Percentiles rank a stretch among this genome's conserved stretches.
Conservation (phyloP, 2,888 invertebrate genomes). For the Polymixis flavicincta region DNA sequence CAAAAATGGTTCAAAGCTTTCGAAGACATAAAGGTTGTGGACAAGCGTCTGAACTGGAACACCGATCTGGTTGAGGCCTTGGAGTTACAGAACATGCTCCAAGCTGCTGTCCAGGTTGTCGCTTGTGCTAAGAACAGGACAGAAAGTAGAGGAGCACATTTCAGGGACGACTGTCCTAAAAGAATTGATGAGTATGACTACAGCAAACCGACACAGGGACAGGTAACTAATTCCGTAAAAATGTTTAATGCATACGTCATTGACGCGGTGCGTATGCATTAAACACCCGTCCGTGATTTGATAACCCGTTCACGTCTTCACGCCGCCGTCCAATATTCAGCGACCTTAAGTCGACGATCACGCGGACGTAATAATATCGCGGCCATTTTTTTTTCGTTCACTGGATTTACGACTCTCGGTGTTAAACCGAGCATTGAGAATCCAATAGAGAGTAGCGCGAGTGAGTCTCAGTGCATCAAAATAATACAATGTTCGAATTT, state of each 20-base stretch:
- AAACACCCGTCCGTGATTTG: neutral
- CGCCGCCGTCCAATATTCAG: neutral
- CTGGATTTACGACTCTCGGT: too few relatives aligned
- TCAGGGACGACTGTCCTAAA: slow-evolving; percentile 97
- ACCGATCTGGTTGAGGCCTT: slow-evolving; percentile 98
- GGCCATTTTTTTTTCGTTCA: too few relatives aligned
- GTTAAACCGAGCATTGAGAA: too few relatives aligned
- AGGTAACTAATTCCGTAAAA: too few relatives aligned
- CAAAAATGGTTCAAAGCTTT: slow-evolving; percentile 93
- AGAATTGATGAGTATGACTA: slow-evolving; percentile 98
- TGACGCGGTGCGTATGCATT: neutral
- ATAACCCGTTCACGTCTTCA: neutral
- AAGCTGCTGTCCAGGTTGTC: slow-evolving; percentile 96
- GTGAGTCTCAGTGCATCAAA: too few relatives aligned
- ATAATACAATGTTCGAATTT: too few relatives aligned
- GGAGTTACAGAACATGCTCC: slow-evolving; percentile 98
- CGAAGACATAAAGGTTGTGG: slow-evolving; percentile 94
- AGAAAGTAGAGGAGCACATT: slow-evolving; percentile 99
- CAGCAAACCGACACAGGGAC: slow-evolving; percentile 95
- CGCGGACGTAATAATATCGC: too few relatives aligned
- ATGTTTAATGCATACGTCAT: too few relatives aligned
- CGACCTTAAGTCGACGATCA: neutral
- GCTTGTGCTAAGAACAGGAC: slow-evolving; percentile 97
- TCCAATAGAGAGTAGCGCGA: too few relatives aligned
- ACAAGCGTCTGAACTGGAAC: slow-evolving; percentile 96